A percentile compares a stretch with the other conserved stretches of the same genome.
These are phyloP conservation scores for Dendrolimus pini DNA, from an alignment of 2,888 invertebrate species.

Conservation along the genomic window DNA sequence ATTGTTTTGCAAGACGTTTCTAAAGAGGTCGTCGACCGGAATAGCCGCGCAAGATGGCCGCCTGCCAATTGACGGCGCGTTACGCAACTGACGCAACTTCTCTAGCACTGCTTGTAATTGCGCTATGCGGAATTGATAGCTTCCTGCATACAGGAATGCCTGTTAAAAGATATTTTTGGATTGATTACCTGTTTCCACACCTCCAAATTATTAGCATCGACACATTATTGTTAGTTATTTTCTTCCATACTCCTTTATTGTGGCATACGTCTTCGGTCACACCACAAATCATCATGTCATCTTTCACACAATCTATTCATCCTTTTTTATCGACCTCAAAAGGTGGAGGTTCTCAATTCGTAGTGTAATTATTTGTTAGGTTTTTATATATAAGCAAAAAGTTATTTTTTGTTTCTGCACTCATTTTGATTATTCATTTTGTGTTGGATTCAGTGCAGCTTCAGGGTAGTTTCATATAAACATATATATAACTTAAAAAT, in stretches of 20 bases:
- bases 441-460: too few relatives aligned
- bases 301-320: neutral
- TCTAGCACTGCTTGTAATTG: neutral
- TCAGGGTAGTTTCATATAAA: too few relatives aligned
- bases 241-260: neutral
- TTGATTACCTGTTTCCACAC: neutral
- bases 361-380: too few relatives aligned
- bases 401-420: too few relatives aligned
- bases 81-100: neutral
- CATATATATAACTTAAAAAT: too few relatives aligned
- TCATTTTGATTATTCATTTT: too few relatives aligned
- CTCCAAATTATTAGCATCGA: neutral
- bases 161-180: neutral
- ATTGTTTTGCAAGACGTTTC: neutral
- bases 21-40: slow-evolving; percentile 44
- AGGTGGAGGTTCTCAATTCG: too few relatives aligned
- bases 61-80: slow-evolving; percentile 22
- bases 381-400: too few relatives aligned
- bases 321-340: neutral
- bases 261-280: neutral
- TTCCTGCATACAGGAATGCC: neutral
- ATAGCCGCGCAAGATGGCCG: slow-evolving; percentile 35
- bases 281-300: neutral
- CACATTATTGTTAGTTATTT: neutral
- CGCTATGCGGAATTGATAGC: neutral